Evolutionary conservation across 2,113 vertebrate species (phyloP).

Genomic region (Ammodytes dubius): DNA sequence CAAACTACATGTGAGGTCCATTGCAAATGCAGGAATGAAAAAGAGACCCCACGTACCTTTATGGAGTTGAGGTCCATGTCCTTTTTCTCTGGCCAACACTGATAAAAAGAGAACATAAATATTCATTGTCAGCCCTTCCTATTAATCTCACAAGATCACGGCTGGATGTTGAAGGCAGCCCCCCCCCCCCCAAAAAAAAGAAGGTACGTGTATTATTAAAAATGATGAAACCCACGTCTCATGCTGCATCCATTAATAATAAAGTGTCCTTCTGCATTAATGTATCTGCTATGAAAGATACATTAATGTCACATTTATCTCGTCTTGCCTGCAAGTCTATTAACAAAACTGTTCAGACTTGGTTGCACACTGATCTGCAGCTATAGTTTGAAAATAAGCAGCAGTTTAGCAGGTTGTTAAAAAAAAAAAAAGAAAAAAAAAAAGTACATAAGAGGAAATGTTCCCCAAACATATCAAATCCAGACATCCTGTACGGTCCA

Average conservation of each 20-base stretch:
- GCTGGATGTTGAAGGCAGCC: conserved; percentile 51
- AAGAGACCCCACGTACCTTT: conserved; percentile 85
- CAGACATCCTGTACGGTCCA: neutral
- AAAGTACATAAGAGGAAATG: too few relatives aligned
- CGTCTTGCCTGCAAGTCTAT: conserved; percentile 57
- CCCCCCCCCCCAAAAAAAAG: conserved; percentile 43
- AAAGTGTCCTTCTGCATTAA: conserved; percentile 79
- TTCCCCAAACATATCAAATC: too few relatives aligned
- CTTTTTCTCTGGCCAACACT: conserved; percentile 86
- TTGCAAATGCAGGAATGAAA: conserved; percentile 41
- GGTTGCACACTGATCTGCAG: conserved; percentile 15
- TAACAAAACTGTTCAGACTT: conserved; percentile 43
- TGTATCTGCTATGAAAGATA: conserved; percentile 75
- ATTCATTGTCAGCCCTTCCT: conserved; percentile 52
- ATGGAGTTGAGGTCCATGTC: conserved; percentile 85
- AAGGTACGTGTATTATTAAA: conserved; percentile 79
- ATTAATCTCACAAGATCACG: conserved; percentile 57
- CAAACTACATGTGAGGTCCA: conserved; percentile 35
- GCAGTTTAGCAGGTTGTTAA: neutral
- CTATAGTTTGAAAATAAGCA: conserved; percentile 10
- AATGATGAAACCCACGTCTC: conserved; percentile 73
- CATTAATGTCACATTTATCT: conserved; percentile 76
- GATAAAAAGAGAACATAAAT: conserved; percentile 73
- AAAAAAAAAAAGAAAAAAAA: too few relatives aligned
- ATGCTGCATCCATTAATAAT: conserved; percentile 78